Evolutionary conservation across 2,888 invertebrate species (phyloP).

Genomic region (Cephus spinipes): DNA sequence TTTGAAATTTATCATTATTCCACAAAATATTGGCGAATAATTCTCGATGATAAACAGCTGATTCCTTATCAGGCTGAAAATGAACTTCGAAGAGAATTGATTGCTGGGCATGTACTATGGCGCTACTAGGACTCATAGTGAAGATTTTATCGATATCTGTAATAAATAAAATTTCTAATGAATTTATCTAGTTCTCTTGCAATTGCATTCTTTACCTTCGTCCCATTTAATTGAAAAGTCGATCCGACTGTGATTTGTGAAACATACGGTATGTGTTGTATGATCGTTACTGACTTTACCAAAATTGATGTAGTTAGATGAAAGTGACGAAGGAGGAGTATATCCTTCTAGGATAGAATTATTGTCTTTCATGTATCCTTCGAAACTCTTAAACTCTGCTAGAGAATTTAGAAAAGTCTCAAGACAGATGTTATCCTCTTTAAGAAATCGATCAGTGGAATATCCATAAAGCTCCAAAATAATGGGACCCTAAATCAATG

Average conservation of each 20-base stretch:
- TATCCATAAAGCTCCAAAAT: constrained; percentile 53
- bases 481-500: constrained; percentile 50
- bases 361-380: constrained; percentile 54
- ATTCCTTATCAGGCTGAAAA: constrained; percentile 52
- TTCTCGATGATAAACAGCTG: constrained; percentile 50
- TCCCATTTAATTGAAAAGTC: constrained; percentile 48
- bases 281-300: constrained; percentile 36
- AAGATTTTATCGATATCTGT: constrained; percentile 53
- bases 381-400: constrained; percentile 42
- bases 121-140: constrained; percentile 49
- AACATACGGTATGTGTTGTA: constrained; percentile 37
- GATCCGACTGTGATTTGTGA: constrained; percentile 45
- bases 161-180: constrained; percentile 16
- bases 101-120: constrained; percentile 45
- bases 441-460: constrained; percentile 18
- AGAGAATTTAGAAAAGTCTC: constrained; percentile 31
- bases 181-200: background rate
- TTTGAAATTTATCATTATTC: constrained; percentile 27
- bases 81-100: constrained; percentile 57
- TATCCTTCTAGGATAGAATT: constrained; percentile 25
- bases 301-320: constrained; percentile 57
- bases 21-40: constrained; percentile 56
- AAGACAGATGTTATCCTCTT: constrained; percentile 16
- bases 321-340: constrained; percentile 52
- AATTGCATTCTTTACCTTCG: constrained; percentile 35